A percentile compares a stretch with the other conserved stretches of the same genome.
phyloP scores from a whole-genome alignment of 2,888 invertebrate genomes.

The Troilus luridus region DNA sequence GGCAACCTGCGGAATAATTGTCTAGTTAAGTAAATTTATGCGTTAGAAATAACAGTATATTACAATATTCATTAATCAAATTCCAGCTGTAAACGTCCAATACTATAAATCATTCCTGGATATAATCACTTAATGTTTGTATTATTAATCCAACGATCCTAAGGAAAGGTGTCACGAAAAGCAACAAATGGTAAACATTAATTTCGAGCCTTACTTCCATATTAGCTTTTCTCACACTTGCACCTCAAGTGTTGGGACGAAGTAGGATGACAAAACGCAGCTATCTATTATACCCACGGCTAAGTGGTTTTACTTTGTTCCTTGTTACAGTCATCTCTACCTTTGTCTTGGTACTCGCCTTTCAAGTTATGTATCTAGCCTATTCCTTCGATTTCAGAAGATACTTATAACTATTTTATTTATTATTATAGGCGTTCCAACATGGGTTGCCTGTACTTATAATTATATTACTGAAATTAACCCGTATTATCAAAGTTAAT shows the following conservation, averaged over 20 bases:
- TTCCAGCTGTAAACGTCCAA: no score
- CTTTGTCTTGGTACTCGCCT: neutral
- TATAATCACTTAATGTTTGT: neutral
- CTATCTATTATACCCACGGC: neutral
- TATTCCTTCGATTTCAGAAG: no score
- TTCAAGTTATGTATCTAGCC: no score
- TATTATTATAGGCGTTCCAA: no score
- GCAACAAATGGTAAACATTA: neutral
- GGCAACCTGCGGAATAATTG: no score
- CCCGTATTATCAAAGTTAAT: no score
- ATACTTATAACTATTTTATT: no score
- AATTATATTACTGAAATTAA: no score
- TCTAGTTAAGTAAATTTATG: no score
- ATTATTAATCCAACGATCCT: neutral
- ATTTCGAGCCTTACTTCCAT: neutral
- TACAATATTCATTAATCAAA: no score
- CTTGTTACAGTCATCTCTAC: neutral
- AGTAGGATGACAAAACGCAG: neutral
- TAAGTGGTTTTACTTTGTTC: neutral
- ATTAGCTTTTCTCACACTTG: neutral
- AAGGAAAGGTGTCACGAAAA: neutral
- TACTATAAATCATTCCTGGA: neutral
- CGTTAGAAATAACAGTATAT: no score
- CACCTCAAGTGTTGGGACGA: neutral
- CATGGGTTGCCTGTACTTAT: no score